Conservation (phyloP, 2,888 invertebrate genomes). For the Ectropis crepuscularia region DNA sequence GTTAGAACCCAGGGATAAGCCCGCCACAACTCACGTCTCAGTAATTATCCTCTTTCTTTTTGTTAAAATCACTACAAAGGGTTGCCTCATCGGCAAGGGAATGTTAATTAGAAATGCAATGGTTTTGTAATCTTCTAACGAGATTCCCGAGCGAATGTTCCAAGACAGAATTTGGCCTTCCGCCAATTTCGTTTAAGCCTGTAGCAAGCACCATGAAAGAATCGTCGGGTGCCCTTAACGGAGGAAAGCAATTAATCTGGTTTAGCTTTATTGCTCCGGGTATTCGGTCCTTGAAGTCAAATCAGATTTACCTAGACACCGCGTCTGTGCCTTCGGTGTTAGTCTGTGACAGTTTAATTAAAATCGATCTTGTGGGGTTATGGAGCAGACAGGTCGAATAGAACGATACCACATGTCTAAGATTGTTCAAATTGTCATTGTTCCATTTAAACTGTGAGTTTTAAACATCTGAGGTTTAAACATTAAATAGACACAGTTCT, state of each 20-base stretch:
- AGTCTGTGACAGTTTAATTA: slow-evolving; percentile 36
- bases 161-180: slow-evolving; percentile 41
- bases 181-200: slow-evolving; percentile 42
- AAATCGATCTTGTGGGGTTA: slow-evolving; percentile 31
- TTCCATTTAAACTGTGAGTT: too few species aligned
- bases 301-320: slow-evolving; percentile 35
- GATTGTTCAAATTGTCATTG: not conserved
- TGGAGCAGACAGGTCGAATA: slow-evolving; percentile 24
- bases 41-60: slow-evolving; percentile 24
- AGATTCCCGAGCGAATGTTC: slow-evolving; percentile 37
- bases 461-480: too few species aligned
- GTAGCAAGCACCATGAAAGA: slow-evolving; percentile 23
- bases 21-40: slow-evolving; percentile 10
- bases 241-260: slow-evolving; percentile 35
- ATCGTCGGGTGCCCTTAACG: slow-evolving; percentile 15
- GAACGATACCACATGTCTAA: slow-evolving; percentile 12
- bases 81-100: slow-evolving; percentile 38
- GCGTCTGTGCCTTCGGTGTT: slow-evolving; percentile 21
- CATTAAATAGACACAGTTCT: too few species aligned
- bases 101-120: slow-evolving; percentile 51
- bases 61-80: slow-evolving; percentile 27
- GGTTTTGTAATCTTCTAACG: slow-evolving; percentile 42
- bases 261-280: slow-evolving; percentile 30
- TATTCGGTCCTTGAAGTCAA: slow-evolving; percentile 33
- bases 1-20: slow-evolving; percentile 13